Evolutionary conservation across 1,140 invertebrate genomes (phyloP).

Genomic region (Meloidogyne exigua): DNA sequence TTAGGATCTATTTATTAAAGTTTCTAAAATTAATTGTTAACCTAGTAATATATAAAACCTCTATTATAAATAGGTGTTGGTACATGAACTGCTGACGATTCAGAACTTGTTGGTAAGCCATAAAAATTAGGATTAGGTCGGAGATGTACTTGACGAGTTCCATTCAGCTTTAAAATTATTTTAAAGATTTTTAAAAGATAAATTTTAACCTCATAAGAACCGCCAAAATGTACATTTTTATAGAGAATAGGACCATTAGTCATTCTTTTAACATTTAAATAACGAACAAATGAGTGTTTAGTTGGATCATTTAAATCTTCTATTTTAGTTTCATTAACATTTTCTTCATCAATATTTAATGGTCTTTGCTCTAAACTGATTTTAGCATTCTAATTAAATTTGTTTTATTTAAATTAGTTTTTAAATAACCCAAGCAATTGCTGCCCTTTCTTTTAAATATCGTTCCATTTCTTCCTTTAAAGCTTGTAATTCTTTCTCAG

Average conservation of each 20-base stretch:
- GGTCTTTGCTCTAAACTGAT: conserved; percentile 51
- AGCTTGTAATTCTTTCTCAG: conserved; percentile 50
- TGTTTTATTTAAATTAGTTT: not conserved
- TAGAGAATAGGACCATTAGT: conserved; percentile 40
- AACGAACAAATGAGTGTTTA: conserved; percentile 55
- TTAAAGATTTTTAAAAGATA: not conserved
- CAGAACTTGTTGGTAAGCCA: conserved; percentile 51
- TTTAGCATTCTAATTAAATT: conserved; percentile 54
- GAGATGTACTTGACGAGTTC: conserved; percentile 39
- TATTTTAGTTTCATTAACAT: conserved; percentile 25
- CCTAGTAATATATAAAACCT: conserved; percentile 33
- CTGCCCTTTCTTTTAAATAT: conserved; percentile 54
- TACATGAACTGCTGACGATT: conserved; percentile 61
- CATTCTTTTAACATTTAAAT: conserved; percentile 56
- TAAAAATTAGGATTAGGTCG: conserved; percentile 62
- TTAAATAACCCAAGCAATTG: conserved; percentile 58
- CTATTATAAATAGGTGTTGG: conserved; percentile 63
- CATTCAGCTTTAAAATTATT: conserved; percentile 27
- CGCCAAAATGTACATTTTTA: conserved; percentile 39
- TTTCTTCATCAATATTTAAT: conserved; percentile 3
- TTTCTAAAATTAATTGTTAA: conserved; percentile 13
- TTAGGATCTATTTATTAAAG: conserved; percentile 48
- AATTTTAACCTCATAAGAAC: conserved; percentile 23
- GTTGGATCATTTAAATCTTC: conserved; percentile 51
- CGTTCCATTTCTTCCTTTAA: conserved; percentile 55